phyloP scores from a whole-genome alignment of 1,140 invertebrate species.

The Rhynchophorus ferrugineus region DNA sequence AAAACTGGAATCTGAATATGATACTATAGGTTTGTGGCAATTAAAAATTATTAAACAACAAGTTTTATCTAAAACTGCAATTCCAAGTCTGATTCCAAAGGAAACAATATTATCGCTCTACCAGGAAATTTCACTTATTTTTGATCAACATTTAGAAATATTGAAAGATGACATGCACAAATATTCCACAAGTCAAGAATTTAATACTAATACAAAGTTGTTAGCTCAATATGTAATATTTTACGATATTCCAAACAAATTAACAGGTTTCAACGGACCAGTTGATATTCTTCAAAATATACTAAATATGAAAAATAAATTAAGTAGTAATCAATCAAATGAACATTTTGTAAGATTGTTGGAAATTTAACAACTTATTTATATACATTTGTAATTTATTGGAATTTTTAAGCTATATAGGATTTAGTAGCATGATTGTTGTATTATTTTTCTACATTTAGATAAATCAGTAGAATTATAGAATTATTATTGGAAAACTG shows the following conservation, averaged over 20 bases:
- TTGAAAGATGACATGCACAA: constrained; percentile 43
- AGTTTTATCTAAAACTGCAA: constrained; percentile 34
- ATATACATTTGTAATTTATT: no score
- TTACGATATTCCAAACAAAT: constrained; percentile 47
- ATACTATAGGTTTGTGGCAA: constrained; percentile 55
- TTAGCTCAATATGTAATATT: constrained; percentile 53
- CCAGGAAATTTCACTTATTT: constrained; percentile 46
- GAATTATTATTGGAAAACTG: no score
- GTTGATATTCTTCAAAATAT: background rate
- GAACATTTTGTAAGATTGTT: no score
- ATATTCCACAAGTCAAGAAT: constrained; percentile 40
- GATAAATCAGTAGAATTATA: no score
- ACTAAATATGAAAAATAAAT: no score
- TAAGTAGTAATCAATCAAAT: no score
- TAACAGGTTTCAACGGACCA: background rate
- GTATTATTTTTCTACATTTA: no score
- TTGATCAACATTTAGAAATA: constrained; percentile 50
- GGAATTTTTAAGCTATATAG: no score
- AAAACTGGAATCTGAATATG: constrained; percentile 43
- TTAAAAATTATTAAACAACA: constrained; percentile 53
- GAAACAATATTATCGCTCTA: constrained; percentile 50
- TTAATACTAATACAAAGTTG: constrained; percentile 39
- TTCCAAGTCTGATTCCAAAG: constrained; percentile 38
- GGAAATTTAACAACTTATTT: no score
- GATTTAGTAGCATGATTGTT: no score